Evolutionary conservation across 2,888 invertebrate species (phyloP).

Genomic region (Phortica magna): DNA sequence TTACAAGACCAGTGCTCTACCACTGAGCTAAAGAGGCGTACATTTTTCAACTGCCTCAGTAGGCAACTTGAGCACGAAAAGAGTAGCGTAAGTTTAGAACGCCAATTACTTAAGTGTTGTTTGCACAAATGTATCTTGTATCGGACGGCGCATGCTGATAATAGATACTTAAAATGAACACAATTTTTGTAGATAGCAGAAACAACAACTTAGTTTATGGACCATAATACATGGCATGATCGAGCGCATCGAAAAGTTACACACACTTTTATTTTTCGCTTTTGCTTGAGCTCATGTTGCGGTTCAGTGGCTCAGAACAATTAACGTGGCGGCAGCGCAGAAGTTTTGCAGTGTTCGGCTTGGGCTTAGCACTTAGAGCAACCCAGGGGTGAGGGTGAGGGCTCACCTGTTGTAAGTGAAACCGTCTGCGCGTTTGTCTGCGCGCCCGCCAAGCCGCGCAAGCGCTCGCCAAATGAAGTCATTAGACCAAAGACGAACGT

Average conservation of each 20-base stretch:
- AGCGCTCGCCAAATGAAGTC: constrained; percentile 22
- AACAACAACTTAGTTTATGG: background rate
- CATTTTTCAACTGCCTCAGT: background rate
- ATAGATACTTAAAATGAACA: background rate
- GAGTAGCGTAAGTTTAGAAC: background rate
- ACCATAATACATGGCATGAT: background rate
- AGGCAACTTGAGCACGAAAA: background rate
- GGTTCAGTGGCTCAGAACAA: constrained; percentile 69
- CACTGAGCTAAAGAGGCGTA: constrained; percentile 92
- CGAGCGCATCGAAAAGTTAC: background rate
- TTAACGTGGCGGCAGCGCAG: constrained; percentile 55
- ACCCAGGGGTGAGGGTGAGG: too few species aligned
- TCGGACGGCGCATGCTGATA: background rate
- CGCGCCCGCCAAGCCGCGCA: background rate
- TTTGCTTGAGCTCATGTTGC: constrained; percentile 26
- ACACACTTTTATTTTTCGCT: background rate
- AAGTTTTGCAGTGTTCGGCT: constrained; percentile 38
- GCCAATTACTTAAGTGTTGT: background rate
- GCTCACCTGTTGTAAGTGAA: constrained; percentile 19
- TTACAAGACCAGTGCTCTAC: constrained; percentile 95
- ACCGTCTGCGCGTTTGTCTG: too few species aligned
- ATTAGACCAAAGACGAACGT: constrained; percentile 44
- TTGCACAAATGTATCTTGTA: constrained; percentile 21
- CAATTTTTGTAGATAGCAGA: background rate
- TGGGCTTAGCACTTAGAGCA: too few species aligned